Base-by-base conservation (phyloP, 2,797 vertebrate species). In the Bucorvus abyssinicus region DNA sequence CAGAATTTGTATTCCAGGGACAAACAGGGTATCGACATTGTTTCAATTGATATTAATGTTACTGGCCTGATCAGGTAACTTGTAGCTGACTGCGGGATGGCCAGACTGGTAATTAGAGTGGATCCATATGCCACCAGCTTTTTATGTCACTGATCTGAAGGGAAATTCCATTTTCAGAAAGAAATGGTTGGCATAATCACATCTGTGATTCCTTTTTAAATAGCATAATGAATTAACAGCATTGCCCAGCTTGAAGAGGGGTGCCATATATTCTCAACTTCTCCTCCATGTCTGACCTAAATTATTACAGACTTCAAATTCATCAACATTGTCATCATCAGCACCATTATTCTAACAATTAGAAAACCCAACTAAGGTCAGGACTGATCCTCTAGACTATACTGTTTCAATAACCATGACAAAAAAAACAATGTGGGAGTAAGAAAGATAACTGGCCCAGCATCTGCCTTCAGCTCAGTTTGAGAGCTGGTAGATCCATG, bases 101-200 rank as follows among this genome's bases (percentile, higher is more conserved):
- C 86, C 90, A 92, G 81, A 8, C 75, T 89, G 91, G 76, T 95
- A 89, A 93, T 94, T 91, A 93, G 27, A 93, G 38, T 55, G 29
- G 90, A 92, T 87, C 94, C 74, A 74, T 95, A 94, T 79, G 94
- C 80, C 91, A 84, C 85, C 86, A 84, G 77, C 55, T 92, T 87
- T 90, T 89, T 70, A 49, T 89, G 52, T 93, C 55, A 30, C 60
- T 87, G 52, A 9, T 93, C 59, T 94, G 89, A 52, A 73, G 63
- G 56, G 74, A 79, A 84, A 84, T 90, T 70, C 45, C 67, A 71
- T 61, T 94, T 82, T 71, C 34, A 60, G 75, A 69, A 91, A 79
- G 49, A 63, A 67, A 56, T 3, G 22, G 27, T 74, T 94, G 75
- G 64, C 45, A 12, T 84, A 64, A 55, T 36, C 60, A 36, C 3